Percentiles rank a stretch among this genome's conserved stretches.
phyloP scores from a whole-genome alignment of 1,140 invertebrate genomes.

The Ostrea edulis region DNA sequence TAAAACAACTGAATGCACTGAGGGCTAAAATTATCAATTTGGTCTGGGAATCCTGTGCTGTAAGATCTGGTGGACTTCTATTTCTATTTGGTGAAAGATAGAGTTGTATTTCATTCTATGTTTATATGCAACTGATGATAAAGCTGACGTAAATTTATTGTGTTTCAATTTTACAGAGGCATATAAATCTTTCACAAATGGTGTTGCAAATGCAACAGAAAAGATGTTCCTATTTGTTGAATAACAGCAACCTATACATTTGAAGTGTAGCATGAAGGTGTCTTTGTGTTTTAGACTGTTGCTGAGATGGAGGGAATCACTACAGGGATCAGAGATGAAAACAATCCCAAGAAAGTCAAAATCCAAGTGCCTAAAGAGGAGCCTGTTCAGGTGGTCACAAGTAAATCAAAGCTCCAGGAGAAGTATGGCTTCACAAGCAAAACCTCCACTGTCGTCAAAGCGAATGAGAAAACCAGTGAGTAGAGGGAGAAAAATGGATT shows the following conservation, averaged over 20 bases:
- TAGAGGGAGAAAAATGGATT: neutral
- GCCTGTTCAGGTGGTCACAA: constrained; percentile 38
- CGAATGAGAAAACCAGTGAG: constrained; percentile 63
- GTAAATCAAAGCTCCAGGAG: constrained; percentile 59
- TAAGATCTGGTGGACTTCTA: constrained; percentile 60
- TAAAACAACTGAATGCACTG: constrained; percentile 69
- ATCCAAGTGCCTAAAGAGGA: constrained; percentile 62
- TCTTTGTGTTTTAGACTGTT: constrained; percentile 70
- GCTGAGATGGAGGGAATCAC: constrained; percentile 78
- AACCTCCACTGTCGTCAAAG: constrained; percentile 53
- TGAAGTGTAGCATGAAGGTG: neutral
- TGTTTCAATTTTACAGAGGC: too few species aligned
- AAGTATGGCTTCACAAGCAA: constrained; percentile 60
- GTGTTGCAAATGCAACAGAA: too few species aligned
- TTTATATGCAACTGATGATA: too few species aligned
- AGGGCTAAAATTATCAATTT: constrained; percentile 74
- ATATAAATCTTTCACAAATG: too few species aligned
- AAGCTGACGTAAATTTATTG: too few species aligned
- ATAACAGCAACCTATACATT: too few species aligned
- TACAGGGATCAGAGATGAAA: constrained; percentile 74
- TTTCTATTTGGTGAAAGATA: too few species aligned
- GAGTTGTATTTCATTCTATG: too few species aligned
- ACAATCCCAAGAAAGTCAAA: constrained; percentile 64
- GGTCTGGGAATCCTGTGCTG: constrained; percentile 77
- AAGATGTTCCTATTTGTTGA: too few species aligned